phyloP scores from a whole-genome alignment of 2,113 vertebrate genomes.

The Nyctereutes procyonoides region DNA sequence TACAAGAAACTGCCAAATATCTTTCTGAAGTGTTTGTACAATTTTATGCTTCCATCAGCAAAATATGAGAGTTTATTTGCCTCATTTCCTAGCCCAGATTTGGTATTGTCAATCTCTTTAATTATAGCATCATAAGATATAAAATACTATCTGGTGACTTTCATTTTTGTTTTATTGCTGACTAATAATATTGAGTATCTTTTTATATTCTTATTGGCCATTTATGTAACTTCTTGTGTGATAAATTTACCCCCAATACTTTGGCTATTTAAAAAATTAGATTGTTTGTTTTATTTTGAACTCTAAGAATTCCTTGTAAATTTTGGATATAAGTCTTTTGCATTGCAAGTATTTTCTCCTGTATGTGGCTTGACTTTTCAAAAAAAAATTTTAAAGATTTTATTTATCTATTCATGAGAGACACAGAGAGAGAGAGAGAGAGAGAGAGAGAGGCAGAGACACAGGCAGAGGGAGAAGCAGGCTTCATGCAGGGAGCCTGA shows the following conservation, averaged over 20 bases:
- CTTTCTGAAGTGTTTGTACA: neutral
- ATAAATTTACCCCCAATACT: neutral
- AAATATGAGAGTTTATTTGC: neutral
- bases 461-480: neutral
- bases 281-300: neutral
- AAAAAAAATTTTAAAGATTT: neutral
- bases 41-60: slow-evolving; percentile 27
- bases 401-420: neutral
- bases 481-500: neutral
- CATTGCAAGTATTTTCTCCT: neutral
- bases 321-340: neutral
- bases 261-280: neutral
- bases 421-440: neutral
- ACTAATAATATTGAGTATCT: neutral
- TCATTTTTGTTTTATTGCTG: slow-evolving; percentile 2
- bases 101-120: neutral
- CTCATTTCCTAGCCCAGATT: neutral
- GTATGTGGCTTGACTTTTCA: neutral
- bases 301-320: neutral
- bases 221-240: slow-evolving; percentile 1
- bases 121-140: neutral
- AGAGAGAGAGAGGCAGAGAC: neutral
- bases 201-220: neutral
- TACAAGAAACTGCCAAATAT: neutral
- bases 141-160: neutral